Evolutionary conservation across 2,888 invertebrate species (phyloP).

Genomic region (Hypomecis punctinalis): DNA sequence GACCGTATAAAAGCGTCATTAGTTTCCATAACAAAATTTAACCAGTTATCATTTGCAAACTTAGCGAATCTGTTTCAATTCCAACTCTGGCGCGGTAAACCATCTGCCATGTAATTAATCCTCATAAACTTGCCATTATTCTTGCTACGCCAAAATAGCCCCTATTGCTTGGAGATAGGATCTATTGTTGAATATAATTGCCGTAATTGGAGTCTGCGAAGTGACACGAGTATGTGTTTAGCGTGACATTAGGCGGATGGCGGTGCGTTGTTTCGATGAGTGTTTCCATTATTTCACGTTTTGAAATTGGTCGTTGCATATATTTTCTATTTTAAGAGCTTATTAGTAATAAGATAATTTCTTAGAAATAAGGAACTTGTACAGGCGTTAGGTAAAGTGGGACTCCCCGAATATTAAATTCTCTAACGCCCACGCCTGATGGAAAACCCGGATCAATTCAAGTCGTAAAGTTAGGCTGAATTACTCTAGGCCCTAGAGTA

Average conservation of each 20-base stretch:
- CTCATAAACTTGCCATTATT: slow-evolving; percentile 27
- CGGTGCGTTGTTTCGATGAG: slow-evolving; percentile 35
- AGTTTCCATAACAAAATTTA: too few relatives aligned
- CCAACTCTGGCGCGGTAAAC: slow-evolving; percentile 24
- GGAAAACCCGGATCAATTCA: too few relatives aligned
- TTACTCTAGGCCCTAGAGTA: too few relatives aligned
- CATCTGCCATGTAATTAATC: slow-evolving; percentile 33
- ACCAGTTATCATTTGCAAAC: background rate
- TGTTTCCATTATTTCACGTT: slow-evolving; percentile 39
- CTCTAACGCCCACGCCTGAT: too few relatives aligned
- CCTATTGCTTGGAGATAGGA: slow-evolving; percentile 14
- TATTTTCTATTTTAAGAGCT: background rate
- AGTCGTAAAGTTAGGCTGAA: too few relatives aligned
- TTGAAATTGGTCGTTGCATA: slow-evolving; percentile 3
- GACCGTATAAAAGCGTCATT: too few relatives aligned
- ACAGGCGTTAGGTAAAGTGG: too few relatives aligned
- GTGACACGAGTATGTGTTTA: slow-evolving; percentile 71
- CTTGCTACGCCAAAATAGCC: slow-evolving; percentile 24
- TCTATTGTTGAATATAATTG: slow-evolving; percentile 18
- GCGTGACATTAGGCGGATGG: slow-evolving; percentile 62
- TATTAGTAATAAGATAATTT: too few relatives aligned
- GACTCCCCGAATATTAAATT: too few relatives aligned
- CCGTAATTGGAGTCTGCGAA: slow-evolving; percentile 53
- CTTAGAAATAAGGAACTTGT: too few relatives aligned
- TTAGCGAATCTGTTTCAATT: slow-evolving; percentile 25